Percentiles rank a stretch among this genome's conserved stretches.
phyloP scores from a whole-genome alignment of 2,113 vertebrate species.

The Lophius piscatorius region DNA sequence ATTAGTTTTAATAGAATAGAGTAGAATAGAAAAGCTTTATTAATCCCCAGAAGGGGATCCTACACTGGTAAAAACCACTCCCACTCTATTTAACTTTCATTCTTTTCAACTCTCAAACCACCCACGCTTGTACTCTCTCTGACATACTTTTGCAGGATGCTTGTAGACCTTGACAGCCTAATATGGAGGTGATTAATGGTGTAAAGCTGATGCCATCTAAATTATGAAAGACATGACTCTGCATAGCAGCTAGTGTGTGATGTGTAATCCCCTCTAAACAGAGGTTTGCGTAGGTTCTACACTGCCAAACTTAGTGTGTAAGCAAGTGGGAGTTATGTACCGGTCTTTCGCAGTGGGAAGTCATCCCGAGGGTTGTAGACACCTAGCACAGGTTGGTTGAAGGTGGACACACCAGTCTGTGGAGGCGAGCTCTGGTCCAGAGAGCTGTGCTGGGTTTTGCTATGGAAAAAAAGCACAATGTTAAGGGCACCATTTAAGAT shows the following conservation, averaged over 20 bases:
- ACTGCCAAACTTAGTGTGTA: slow-evolving; percentile 13
- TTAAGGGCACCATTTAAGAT: slow-evolving; percentile 9
- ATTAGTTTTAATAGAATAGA: no score
- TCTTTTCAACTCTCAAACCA: slow-evolving; percentile 43
- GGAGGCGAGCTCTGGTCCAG: slow-evolving; percentile 96
- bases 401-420: slow-evolving; percentile 89
- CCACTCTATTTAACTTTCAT: no score
- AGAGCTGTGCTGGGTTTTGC: slow-evolving; percentile 95
- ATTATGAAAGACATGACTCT: slow-evolving; percentile 41
- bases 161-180: slow-evolving; percentile 51
- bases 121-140: slow-evolving; percentile 37
- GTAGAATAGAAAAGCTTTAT: no score
- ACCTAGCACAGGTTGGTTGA: slow-evolving; percentile 90
- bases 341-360: slow-evolving; percentile 96
- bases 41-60: no score
- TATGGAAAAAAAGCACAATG: slow-evolving; percentile 52
- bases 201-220: slow-evolving; percentile 41
- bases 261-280: slow-evolving; percentile 8
- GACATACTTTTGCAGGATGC: slow-evolving; percentile 38
- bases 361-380: slow-evolving; percentile 95
- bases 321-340: slow-evolving; percentile 65
- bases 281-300: neutral
- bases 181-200: slow-evolving; percentile 65
- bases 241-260: slow-evolving; percentile 22
- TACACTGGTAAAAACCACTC: no score